Evolutionary conservation across 1,140 invertebrate species (phyloP), one percentile per base, ranked within the genome.

Genomic region (Hesperophylax magnus): DNA sequence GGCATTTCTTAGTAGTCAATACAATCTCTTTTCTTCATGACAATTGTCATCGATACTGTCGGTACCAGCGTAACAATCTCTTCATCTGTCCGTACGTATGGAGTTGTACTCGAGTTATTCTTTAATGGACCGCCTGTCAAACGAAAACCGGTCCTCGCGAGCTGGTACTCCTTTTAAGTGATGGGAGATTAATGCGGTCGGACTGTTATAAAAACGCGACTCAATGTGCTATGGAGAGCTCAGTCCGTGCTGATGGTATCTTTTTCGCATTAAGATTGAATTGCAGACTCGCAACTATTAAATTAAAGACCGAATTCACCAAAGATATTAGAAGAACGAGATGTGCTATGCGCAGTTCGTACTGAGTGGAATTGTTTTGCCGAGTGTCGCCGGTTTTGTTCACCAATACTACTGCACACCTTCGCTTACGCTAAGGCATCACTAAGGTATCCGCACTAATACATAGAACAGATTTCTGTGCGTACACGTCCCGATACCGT

Each of bases 131-230:
- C 69, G 20, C 54, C 69, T 72, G 69, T 53, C 69, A 17, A 27
- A 72, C 47, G 24, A 22, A 72, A 72, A 72, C 69, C 69, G 69
- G 69, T 72, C 69, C 47, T 11, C n/a, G n/a, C 69, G 69, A 27
- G 69, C 24, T 24, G 69, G 69, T 54, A 17, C 52, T 67, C 69
- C 47, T 72, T 53, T 53, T 27, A 53, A 53, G 47, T 52, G 69
- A 72, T 27, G 69, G 69, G 11, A 72, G 69, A 72, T 54, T 72
- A 72, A 72, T 72, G 69, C 27, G 69, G 69, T 31, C 47, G 18
- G 69, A 24, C 47, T n/a, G 69, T 54, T 54, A 72, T 72, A 72
- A 72, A 72, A 72, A 72, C 52, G 69, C 69, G 69, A 52, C 54
- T 67, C 34, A 27, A 72, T 24, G 52, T 31, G 22, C 47, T n/a